These are phyloP conservation scores for Elaphurus davidianus DNA, from an alignment of 2,113 vertebrate species.

Conservation along the genomic window DNA sequence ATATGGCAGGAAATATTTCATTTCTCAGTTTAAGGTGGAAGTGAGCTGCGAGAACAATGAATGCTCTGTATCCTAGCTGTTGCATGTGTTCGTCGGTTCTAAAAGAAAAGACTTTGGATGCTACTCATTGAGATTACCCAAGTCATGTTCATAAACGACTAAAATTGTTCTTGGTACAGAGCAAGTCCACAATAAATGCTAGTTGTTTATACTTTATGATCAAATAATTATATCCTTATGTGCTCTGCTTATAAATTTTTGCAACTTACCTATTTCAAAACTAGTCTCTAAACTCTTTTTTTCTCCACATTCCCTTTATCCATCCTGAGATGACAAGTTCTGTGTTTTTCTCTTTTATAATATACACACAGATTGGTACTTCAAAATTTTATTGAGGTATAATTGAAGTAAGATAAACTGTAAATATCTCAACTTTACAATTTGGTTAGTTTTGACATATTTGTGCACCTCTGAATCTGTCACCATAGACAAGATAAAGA, in stretches of 20 bases:
- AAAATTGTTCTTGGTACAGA: background rate
- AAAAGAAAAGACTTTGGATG: no score
- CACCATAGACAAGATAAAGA: background rate
- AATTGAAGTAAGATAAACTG: background rate
- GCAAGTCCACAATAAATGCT: background rate
- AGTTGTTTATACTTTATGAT: background rate
- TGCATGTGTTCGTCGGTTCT: fast-evolving
- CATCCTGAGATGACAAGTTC: background rate
- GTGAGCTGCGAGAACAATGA: background rate
- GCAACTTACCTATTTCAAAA: background rate
- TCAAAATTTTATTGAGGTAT: background rate
- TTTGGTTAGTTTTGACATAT: background rate
- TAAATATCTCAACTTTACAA: background rate
- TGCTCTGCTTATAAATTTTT: background rate
- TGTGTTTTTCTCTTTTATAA: background rate
- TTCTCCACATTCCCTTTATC: background rate
- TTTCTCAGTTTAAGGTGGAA: background rate
- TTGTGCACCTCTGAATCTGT: background rate
- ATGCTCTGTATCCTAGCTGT: background rate
- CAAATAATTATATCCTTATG: background rate
- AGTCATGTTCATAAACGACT: background rate
- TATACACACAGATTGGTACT: background rate
- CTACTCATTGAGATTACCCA: background rate
- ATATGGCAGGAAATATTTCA: background rate
- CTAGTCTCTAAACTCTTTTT: background rate